Conservation (phyloP, 2,113 vertebrate genomes). For the Redunca redunca region DNA sequence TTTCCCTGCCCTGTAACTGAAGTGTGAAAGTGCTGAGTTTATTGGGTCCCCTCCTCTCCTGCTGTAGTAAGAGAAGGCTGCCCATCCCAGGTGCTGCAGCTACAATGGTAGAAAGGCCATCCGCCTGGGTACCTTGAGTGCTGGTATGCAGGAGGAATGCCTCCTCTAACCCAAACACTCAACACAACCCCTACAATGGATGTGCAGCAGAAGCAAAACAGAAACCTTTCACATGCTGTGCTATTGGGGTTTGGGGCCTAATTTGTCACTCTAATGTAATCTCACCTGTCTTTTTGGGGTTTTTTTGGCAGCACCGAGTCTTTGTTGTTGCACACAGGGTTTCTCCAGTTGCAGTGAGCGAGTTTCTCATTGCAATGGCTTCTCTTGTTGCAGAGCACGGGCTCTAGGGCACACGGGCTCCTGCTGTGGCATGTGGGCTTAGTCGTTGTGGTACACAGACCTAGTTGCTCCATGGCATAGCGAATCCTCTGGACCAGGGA, state of each 20-base stretch:
- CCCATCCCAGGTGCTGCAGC: not conserved
- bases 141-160: not conserved
- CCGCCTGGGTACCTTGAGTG: not conserved
- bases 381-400: not conserved
- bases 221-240: not conserved
- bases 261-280: not conserved
- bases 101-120: not conserved
- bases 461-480: not conserved
- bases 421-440: not conserved
- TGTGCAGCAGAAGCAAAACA: not conserved
- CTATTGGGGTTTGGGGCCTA: not conserved
- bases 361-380: not conserved
- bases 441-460: not conserved
- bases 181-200: too few species aligned
- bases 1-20: not conserved
- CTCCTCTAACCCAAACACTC: not conserved
- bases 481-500: not conserved
- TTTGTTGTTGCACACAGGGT: not conserved
- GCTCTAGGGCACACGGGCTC: not conserved
- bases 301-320: not conserved
- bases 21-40: too few species aligned
- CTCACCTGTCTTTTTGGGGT: fast-evolving
- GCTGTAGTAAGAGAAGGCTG: not conserved
- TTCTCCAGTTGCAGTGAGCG: not conserved
- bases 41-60: not conserved